phyloP scores from a whole-genome alignment of 2,888 invertebrate genomes.

The Acleris cristana region DNA sequence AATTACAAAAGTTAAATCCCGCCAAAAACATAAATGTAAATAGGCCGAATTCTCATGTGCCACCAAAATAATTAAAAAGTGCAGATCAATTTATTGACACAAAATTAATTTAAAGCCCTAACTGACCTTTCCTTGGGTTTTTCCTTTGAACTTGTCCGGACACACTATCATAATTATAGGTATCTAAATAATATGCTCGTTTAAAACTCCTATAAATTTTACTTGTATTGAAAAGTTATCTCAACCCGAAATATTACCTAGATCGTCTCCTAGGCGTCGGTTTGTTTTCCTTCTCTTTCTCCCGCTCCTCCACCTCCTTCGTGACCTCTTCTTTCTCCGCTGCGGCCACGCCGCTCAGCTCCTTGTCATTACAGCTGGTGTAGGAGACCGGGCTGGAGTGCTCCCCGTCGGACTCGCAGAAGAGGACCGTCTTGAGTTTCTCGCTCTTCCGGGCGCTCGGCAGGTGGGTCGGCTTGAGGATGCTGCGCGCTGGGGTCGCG shows the following conservation, averaged over 20 bases:
- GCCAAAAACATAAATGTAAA: too few relatives aligned
- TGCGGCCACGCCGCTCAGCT: constrained; percentile 10
- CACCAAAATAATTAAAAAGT: too few relatives aligned
- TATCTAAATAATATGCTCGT: too few relatives aligned
- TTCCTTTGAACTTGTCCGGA: too few relatives aligned
- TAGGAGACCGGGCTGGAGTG: constrained; percentile 12
- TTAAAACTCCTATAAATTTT: too few relatives aligned
- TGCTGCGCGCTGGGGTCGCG: constrained; percentile 72
- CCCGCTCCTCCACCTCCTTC: neutral
- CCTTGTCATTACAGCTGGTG: constrained; percentile 29
- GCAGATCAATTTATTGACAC: too few relatives aligned
- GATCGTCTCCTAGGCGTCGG: constrained; percentile 10
- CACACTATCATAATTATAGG: too few relatives aligned
- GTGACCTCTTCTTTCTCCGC: constrained; percentile 1
- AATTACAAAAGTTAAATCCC: too few relatives aligned
- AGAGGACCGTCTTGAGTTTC: constrained; percentile 69
- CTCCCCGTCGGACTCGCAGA: constrained; percentile 54
- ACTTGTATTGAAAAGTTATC: too few relatives aligned
- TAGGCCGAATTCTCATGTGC: too few relatives aligned
- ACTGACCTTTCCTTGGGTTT: too few relatives aligned
- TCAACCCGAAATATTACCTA: neutral
- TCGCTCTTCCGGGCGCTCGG: constrained; percentile 46
- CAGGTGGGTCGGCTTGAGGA: constrained; percentile 58
- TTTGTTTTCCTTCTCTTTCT: constrained; percentile 28
- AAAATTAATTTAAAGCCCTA: too few relatives aligned